Conservation (phyloP, 2,888 invertebrate genomes). For the Melanostoma scalare region DNA sequence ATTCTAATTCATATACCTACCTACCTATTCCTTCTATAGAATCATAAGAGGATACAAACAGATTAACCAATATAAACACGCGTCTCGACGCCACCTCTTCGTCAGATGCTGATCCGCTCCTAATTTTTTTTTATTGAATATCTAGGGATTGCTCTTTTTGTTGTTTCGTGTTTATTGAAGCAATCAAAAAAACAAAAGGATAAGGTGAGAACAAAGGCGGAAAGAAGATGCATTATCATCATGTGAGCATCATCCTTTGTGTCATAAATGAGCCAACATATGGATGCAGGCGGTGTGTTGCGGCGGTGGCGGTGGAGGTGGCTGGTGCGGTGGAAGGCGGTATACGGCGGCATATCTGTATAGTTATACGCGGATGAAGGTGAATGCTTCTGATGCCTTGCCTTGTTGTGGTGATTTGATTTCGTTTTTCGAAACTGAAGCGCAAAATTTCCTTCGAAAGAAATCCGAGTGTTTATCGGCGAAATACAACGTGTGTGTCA, state of each 20-base stretch:
- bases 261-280: slow-evolving; percentile 65
- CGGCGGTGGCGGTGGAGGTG: not conserved
- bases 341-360: not conserved
- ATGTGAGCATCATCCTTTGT: slow-evolving; percentile 61
- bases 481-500: slow-evolving; percentile 60
- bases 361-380: slow-evolving; percentile 54
- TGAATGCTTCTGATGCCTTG: slow-evolving; percentile 43
- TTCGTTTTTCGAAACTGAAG: slow-evolving; percentile 55
- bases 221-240: slow-evolving; percentile 56
- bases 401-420: slow-evolving; percentile 58
- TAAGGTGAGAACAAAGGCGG: slow-evolving; percentile 68
- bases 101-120: slow-evolving; percentile 40
- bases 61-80: slow-evolving; percentile 53
- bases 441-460: slow-evolving; percentile 70
- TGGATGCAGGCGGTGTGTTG: slow-evolving; percentile 62
- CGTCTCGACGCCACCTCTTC: not conserved
- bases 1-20: not conserved
- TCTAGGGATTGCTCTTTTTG: not conserved
- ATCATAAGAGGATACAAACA: slow-evolving; percentile 30
- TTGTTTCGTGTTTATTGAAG: slow-evolving; percentile 37
- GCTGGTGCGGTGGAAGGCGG: not conserved
- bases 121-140: slow-evolving; percentile 35
- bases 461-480: slow-evolving; percentile 64
- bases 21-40: slow-evolving; percentile 18
- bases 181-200: slow-evolving; percentile 54